Conservation (phyloP, 1,140 invertebrate species). For the Drosophila lacteicornis region DNA sequence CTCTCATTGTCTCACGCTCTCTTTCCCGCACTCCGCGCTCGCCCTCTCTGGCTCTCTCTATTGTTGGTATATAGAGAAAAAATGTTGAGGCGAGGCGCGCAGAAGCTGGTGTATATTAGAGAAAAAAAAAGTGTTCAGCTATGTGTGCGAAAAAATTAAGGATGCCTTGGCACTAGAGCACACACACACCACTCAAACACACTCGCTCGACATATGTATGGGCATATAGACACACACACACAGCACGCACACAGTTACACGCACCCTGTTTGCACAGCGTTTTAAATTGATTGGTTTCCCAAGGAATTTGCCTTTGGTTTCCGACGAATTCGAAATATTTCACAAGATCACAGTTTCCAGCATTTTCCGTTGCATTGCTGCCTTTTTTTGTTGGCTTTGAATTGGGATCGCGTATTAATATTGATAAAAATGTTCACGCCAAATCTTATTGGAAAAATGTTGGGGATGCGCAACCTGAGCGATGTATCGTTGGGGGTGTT, state of each 20-base stretch:
- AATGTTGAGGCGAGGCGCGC: constrained; percentile 55
- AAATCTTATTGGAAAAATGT: constrained; percentile 38
- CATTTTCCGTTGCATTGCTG: constrained; percentile 49
- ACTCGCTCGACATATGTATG: constrained; percentile 33
- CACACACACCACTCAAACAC: constrained; percentile 57
- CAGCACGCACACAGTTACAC: constrained; percentile 59
- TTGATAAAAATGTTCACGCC: constrained; percentile 45
- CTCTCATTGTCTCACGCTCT: constrained; percentile 21
- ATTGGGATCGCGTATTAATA: constrained; percentile 29
- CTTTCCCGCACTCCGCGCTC: constrained; percentile 13
- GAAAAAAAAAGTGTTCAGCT: constrained; percentile 60
- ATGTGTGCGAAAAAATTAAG: constrained; percentile 72
- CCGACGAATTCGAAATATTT: constrained; percentile 31
- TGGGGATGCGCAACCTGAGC: constrained; percentile 17
- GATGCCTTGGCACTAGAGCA: constrained; percentile 44
- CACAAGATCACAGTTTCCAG: constrained; percentile 48
- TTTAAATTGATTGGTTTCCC: constrained; percentile 65
- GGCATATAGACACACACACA: constrained; percentile 51
- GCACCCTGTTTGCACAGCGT: constrained; percentile 71
- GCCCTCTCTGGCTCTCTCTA: constrained; percentile 56
- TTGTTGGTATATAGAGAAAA: constrained; percentile 81
- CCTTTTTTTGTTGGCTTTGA: constrained; percentile 8
- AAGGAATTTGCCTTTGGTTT: constrained; percentile 41
- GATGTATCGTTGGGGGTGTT: constrained; percentile 16
- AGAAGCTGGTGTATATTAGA: constrained; percentile 50